These are phyloP conservation scores for Chamaetylas fuelleborni DNA, from an alignment of 2,113 vertebrate species.

Conservation along the genomic window DNA sequence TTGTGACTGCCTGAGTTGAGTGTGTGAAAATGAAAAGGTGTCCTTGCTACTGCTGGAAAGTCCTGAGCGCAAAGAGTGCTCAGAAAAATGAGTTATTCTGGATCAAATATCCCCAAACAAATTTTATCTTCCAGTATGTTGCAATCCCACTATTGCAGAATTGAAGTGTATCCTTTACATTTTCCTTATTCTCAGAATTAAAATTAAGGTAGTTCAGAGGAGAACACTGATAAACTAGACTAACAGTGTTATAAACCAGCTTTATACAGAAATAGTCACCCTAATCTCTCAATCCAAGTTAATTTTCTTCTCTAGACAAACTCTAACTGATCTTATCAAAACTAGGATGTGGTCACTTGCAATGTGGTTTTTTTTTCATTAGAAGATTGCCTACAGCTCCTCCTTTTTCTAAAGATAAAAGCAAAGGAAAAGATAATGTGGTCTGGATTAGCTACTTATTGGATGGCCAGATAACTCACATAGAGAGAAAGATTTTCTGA, in stretches of 20 bases:
- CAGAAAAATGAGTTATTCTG: background rate
- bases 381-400: background rate
- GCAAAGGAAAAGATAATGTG: background rate
- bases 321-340: background rate
- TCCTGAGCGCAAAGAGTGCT: background rate
- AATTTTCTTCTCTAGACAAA: background rate
- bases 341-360: background rate
- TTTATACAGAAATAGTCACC: background rate
- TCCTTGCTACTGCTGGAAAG: background rate
- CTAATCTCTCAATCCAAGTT: background rate
- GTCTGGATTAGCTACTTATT: background rate
- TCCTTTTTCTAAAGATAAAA: background rate
- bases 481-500: background rate
- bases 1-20: background rate
- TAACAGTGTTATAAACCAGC: background rate
- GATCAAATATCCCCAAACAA: background rate
- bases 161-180: background rate
- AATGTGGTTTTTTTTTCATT: background rate
- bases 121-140: background rate
- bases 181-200: background rate
- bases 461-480: background rate
- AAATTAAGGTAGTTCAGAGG: background rate
- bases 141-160: background rate
- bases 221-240: background rate
- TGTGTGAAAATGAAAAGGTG: background rate